Evolutionary conservation across 2,888 invertebrate genomes (phyloP), one percentile per base, ranked within the genome.

Genomic region (Argynnis bischoffii): DNA sequence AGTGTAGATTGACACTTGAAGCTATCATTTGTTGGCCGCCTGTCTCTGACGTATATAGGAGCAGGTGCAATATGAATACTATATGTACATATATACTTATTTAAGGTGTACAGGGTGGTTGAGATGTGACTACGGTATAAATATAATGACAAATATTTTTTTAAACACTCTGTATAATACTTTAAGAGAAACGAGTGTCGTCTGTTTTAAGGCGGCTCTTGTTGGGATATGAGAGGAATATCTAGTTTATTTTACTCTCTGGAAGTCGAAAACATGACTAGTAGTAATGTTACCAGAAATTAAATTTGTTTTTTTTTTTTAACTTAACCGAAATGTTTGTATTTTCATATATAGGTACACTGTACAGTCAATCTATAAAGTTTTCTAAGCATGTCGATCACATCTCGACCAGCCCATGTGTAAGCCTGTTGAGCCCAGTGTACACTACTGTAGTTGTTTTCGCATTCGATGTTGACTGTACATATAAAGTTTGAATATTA

Each of bases 401-500:
- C 51, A 50, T 41, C 35, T 50, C 51, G 18, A 51, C 21, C 15
- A 21, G 8, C 61, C 61, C 18, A 16, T 1, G 14, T 35, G 61
- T 35, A 31, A 78, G 84, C 82, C 78, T 87, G 88, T 86, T 87
- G 88, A 85, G 82, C 83, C 84, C 84, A 82, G 82, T 82, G 83
- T 84, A 85, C 78, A 79, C 83, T 82, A 79, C 80, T 79, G 85
- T 90, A 88, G 86, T 86, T 87, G 85, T 87, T 88, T 85, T 80
- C 79, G 77, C 83, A 81, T 84, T 87, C 81, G 79, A 86, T 88
- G 90, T 89, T 88, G 83, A 82, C 54, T 91, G 90, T 91, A 90
- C 77, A 90, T 89, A 90, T 85, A 86, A 87, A 83, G 80, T 88
- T 87, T 90, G 87, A 86, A 86, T 83, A 87, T 85, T 88, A 87